Conservation (phyloP, 1,140 invertebrate species). For the Euschistus heros region DNA sequence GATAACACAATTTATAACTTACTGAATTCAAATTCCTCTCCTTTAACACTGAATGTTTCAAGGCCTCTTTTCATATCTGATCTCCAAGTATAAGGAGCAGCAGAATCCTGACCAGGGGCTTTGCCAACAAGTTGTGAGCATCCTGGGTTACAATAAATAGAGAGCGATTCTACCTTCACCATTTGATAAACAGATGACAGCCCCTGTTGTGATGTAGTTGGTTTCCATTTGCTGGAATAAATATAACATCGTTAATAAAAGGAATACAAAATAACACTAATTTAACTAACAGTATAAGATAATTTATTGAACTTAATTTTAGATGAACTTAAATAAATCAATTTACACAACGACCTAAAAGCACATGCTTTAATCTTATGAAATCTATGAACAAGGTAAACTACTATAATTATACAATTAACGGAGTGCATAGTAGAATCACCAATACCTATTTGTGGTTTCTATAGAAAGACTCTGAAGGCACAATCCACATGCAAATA, state of each 20-base stretch:
- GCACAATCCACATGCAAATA: slow-evolving; percentile 66
- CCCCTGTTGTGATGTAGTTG: slow-evolving; percentile 48
- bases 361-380: no score
- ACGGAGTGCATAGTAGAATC: no score
- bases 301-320: no score
- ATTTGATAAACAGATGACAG: slow-evolving; percentile 63
- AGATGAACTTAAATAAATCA: no score
- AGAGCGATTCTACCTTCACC: slow-evolving; percentile 62
- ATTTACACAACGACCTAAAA: no score
- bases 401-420: no score
- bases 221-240: slow-evolving; percentile 64
- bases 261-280: no score
- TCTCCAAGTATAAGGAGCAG: slow-evolving; percentile 51
- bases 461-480: slow-evolving; percentile 65
- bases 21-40: slow-evolving; percentile 64
- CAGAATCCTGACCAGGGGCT: slow-evolving; percentile 26
- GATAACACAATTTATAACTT: slow-evolving; percentile 35
- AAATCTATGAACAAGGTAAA: no score
- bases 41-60: slow-evolving; percentile 63
- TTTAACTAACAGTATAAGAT: no score
- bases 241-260: not conserved
- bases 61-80: slow-evolving; percentile 58
- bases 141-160: slow-evolving; percentile 64
- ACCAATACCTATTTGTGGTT: slow-evolving; percentile 60
- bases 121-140: slow-evolving; percentile 28